Base-by-base conservation (phyloP, 2,797 vertebrate species). In the Pipistrellus pipistrellus region DNA sequence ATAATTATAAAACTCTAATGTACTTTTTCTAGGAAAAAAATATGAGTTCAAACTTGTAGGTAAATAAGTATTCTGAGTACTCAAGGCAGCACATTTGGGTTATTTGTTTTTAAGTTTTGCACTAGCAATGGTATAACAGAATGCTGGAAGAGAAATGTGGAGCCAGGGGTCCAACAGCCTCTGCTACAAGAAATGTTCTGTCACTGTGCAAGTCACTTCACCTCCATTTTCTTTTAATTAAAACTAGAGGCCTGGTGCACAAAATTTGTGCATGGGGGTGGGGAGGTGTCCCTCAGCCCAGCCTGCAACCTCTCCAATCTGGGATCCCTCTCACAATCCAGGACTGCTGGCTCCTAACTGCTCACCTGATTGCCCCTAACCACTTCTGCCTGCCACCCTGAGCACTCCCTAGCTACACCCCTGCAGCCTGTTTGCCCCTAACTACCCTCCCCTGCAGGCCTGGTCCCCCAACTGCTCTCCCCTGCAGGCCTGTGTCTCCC, bases 11-110 rank as follows among this genome's bases (percentile, higher is more conserved):
- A 91, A 77, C 1, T 53, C 85, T 91, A 69, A 62, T 44, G 30
- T 72, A 8, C 35, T 69, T 77, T 93, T 84, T 30, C 78, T 80
- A 93, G n/a, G 81, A 95, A 93, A 89, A 93, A 90, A 89, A 82
- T 35, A 44, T 12, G n/a, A 91, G 46, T 44, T 59, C 38, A 86
- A 94, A 91, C 71, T 38, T 41, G 38, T 18, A 86, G 64, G 78
- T 57, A 64, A 88, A 68, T 4, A 82, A 80, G n/a, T 62, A 88
- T n/a, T 55, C 11, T 86, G 21, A 93, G 21, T 66, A 83, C 41
- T 44, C 71, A 95, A 71, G 13, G 76, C 44, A 53, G 18, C 30
- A 94, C 8, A 82, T 62, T 35, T 64, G 41, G 3, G 17, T 18
- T 68, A 30, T 53, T 3, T n/a, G 41, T 25, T 32, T 81, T 38